These are phyloP conservation scores for Epistrophe eligans DNA, from an alignment of 2,888 invertebrate species.

Conservation along the genomic window DNA sequence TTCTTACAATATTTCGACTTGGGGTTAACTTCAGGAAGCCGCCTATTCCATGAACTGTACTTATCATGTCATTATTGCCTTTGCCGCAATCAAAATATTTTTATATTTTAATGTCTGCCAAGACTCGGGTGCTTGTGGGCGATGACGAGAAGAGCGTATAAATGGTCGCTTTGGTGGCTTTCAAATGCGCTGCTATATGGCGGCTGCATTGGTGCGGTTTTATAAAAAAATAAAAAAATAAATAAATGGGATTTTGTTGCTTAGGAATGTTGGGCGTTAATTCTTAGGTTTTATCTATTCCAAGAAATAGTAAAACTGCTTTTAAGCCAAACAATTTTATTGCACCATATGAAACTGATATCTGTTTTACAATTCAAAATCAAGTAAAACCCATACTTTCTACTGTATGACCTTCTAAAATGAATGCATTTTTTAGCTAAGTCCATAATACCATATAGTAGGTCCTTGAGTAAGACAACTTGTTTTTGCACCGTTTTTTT, in stretches of 20 bases:
- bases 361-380: slow-evolving; percentile 8
- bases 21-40: slow-evolving; percentile 55
- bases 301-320: neutral
- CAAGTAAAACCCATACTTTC: neutral
- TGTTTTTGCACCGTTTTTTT: slow-evolving; percentile 24
- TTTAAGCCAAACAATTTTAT: neutral
- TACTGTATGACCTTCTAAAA: slow-evolving; percentile 20
- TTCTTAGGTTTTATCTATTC: slow-evolving; percentile 23
- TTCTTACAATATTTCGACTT: slow-evolving; percentile 11
- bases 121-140: slow-evolving; percentile 43
- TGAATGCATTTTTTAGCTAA: slow-evolving; percentile 16
- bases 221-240: slow-evolving; percentile 7
- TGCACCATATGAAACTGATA: neutral
- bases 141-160: slow-evolving; percentile 38
- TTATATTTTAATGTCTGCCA: slow-evolving; percentile 1
- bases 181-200: neutral
- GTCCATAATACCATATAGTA: neutral
- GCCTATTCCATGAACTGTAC: slow-evolving; percentile 39
- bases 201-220: slow-evolving; percentile 17
- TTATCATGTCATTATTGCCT: slow-evolving; percentile 64
- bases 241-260: slow-evolving; percentile 22
- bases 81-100: slow-evolving; percentile 58
- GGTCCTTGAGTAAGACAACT: slow-evolving; percentile 65
- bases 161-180: slow-evolving; percentile 50
- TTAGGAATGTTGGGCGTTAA: slow-evolving; percentile 53